Base-by-base conservation (phyloP, 2,113 vertebrate species). In the Sitta europaea region DNA sequence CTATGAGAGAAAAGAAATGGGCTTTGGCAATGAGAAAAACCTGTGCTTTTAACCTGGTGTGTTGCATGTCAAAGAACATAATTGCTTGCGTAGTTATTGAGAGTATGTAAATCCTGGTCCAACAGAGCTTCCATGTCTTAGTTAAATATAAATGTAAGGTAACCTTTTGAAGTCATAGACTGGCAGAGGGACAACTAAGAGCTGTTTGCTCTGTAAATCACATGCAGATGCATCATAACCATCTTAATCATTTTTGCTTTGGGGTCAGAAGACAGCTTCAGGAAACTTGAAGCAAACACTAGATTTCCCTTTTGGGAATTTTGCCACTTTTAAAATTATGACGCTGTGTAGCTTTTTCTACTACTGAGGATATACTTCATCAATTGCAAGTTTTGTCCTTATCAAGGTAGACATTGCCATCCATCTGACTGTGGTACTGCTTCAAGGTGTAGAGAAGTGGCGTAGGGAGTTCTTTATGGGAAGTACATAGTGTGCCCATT, bases 401-500 rank as follows among this genome's bases (percentile, higher is more conserved):
- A 6, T 51, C 5, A 6, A 55, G 12, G 47, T 40, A 42, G 57
- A 29, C 18, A 42, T 31, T 4, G 8, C 22, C 14, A 45, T 63
- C 19, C 9, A 19, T 77, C 29, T 71, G 17, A 40, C 12, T 73
- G 16, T 18, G 83, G 18, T 54, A 72, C 21, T 73, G 50, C 10
- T 57, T 87, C 24, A 23, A 57, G 18, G n/a, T n/a, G 11, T 33
- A 38, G 16, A 67, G 38, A 51, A 70, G 8, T 6, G 11, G 3
- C 35, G 48, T 53, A 13, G n/a, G 25, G 4, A 42, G 4, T 15
- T 75, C 29, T n/a, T 86, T 43, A 15, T 33, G 16, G 8, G 8
- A 5, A 47, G 4, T 11, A 51, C 0, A 7, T 5, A 27, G 2
- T 35, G 21, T 35, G 23, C 15, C 27, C 11, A 27, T 47, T 21